Evolutionary conservation across 2,888 invertebrate genomes (phyloP).

Genomic region (Meganola albula): DNA sequence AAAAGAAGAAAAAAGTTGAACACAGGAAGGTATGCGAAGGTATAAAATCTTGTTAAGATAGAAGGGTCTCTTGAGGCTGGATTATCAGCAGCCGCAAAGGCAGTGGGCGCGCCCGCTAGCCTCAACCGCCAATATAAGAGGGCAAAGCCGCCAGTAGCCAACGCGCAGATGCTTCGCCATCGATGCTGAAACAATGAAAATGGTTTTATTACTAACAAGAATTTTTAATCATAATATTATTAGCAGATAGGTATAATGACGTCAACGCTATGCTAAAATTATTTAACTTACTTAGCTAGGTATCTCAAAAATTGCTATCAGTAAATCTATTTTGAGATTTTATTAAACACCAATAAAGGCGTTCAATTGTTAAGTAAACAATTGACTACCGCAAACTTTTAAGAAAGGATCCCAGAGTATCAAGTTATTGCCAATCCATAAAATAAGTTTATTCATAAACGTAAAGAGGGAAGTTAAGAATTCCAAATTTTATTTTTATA

Average conservation of each 20-base stretch:
- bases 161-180: conserved; percentile 82
- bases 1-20: conserved; percentile 93
- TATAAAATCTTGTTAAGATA: conserved; percentile 88
- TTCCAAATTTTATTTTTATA: conserved; percentile 44
- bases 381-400: conserved; percentile 22
- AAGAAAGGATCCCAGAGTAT: conserved; percentile 29
- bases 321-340: no score
- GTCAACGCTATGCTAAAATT: no score
- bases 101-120: conserved; percentile 84
- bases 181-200: conserved; percentile 80
- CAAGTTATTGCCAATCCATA: conserved; percentile 28
- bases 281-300: no score
- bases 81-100: conserved; percentile 96
- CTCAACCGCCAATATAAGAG: conserved; percentile 87
- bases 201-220: no score
- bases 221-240: no score
- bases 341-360: conserved; percentile 14
- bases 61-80: conserved; percentile 94
- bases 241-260: no score
- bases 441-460: conserved; percentile 35
- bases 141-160: conserved; percentile 81
- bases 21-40: conserved; percentile 94
- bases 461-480: conserved; percentile 35
- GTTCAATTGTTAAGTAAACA: conserved; percentile 24
- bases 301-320: no score